These are phyloP conservation scores for Poecilia latipinna DNA, from an alignment of 2,113 vertebrate genomes.

Conservation along the genomic window DNA sequence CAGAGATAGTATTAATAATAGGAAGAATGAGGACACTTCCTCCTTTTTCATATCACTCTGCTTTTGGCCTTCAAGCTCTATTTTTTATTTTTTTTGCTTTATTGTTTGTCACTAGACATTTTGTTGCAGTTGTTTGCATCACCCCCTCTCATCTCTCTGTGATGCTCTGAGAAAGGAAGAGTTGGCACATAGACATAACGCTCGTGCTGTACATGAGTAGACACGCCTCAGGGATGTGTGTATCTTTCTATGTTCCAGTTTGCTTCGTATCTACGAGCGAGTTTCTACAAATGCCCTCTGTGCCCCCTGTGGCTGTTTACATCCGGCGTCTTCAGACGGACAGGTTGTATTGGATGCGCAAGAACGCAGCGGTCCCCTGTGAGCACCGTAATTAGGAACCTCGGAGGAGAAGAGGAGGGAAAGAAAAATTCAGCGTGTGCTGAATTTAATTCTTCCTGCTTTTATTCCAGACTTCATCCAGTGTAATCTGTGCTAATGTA, in stretches of 20 bases:
- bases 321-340: slow-evolving; percentile 26
- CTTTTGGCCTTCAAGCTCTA: not conserved
- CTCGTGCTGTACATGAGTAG: slow-evolving; percentile 48
- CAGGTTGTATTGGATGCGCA: slow-evolving; percentile 42
- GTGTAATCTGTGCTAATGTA: slow-evolving; percentile 73
- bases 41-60: slow-evolving; percentile 2
- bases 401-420: slow-evolving; percentile 45
- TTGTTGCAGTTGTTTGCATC: slow-evolving; percentile 77
- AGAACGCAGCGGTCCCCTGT: slow-evolving; percentile 30
- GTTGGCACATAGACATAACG: slow-evolving; percentile 26
- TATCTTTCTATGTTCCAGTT: slow-evolving; percentile 10
- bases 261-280: slow-evolving; percentile 7
- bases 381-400: slow-evolving; percentile 68
- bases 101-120: slow-evolving; percentile 52
- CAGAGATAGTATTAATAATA: slow-evolving; percentile 43
- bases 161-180: slow-evolving; percentile 34
- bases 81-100: not conserved
- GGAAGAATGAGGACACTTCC: slow-evolving; percentile 21
- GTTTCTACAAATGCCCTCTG: slow-evolving; percentile 27
- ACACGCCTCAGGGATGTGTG: slow-evolving; percentile 22
- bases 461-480: slow-evolving; percentile 54
- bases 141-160: slow-evolving; percentile 55
- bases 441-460: slow-evolving; percentile 67
- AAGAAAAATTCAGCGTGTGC: slow-evolving; percentile 55
- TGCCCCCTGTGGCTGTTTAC: not conserved